Base-by-base conservation (phyloP, 2,113 vertebrate species). In the Tenrec ecaudatus region DNA sequence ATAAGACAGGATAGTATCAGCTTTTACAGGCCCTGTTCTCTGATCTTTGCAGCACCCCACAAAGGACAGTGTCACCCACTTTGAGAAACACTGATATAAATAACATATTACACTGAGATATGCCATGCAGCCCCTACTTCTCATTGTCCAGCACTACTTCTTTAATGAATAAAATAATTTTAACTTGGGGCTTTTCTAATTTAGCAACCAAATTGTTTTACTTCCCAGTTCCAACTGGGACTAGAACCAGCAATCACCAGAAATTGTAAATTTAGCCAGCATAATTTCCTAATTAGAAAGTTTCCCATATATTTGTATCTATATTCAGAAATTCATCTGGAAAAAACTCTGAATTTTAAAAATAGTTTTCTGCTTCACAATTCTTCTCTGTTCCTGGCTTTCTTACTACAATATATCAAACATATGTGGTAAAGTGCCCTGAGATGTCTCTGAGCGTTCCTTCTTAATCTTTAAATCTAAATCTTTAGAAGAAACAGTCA, bases 231-330 rank as follows among this genome's bases (percentile, higher is more conserved):
- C 84, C 53, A 76, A 29, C 75, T 95, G 94, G 81, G 90, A 89
- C 57, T 73, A 36, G 38, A 88, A 93, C 80, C 90, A 95, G 78
- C 47, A 86, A 77, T 96, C 90, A 89, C 90, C 95, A 92, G 94
- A 93, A 96, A 87, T 66, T 93, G 36, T 82, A 66, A 60, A 57
- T 95, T 93, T 86, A 82, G 66, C 90, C 93, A 93, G 60, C 97
- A 95, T 95, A 88, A 58, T 94, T 97, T 95, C 88, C 92, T 91
- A 38, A 95, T 81, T 88, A 95, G 77, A 92, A n/a, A 86, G 80
- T 86, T 90, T 91, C 89, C 57, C 85, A 53, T n/a, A 89, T 22
- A 94, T 90, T 66, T 86, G 29, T 23, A 86, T 92, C 71, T 31
- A 33, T 75, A 76, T 89, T 88, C 66, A 92, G 79, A 90, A 82